Evolutionary conservation across 2,113 vertebrate species (phyloP), one percentile per base, ranked within the genome.

Genomic region (Trogon surrucura): DNA sequence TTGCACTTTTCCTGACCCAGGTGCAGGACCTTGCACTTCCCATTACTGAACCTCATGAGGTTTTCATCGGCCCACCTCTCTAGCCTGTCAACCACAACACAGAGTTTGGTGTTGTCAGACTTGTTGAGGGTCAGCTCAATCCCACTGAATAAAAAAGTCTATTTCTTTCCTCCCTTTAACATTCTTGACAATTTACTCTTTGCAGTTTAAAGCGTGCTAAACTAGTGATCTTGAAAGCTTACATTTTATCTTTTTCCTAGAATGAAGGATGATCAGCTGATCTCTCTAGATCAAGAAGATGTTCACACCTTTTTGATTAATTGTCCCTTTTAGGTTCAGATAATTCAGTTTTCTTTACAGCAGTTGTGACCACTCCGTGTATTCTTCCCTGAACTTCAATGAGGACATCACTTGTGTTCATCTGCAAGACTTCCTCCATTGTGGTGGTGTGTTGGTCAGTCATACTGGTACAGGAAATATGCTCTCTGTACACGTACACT

Each of bases 371-470:
- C 6, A 36, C 15, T 69, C 8, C 6, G 3, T 32, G 12, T 32
- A 15, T 74, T 60, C 18, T 36, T 86, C 41, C 34, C 54, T 27
- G 48, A 81, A 44, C 5, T 78, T 73, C 11, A 41, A 29, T 2
- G 8, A 60, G 16, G 13, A 41, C 20, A 36, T 36, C 26, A 15
- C 1, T 17, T 17, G 11, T 22, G 17, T 17, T 34, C 10, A 47
- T 36, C 25, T 44, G 10, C 27, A 11, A 74, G 23, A 8, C 12
- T 11, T 45, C 13, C 44, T 45, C 25, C 23, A 3, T 54, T 2
- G 0, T 20, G 2, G 8, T 13, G 1, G 1, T 32, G 10, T 32
- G 6, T 18, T 45, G 30, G 7, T 79, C 51, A 45, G 64, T 61
- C 32, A 47, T 29, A 51, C 7, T 25, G 11, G 11, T 21, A 44